Evolutionary conservation across 2,888 invertebrate species (phyloP).

Genomic region (Thereva nobilitata): DNA sequence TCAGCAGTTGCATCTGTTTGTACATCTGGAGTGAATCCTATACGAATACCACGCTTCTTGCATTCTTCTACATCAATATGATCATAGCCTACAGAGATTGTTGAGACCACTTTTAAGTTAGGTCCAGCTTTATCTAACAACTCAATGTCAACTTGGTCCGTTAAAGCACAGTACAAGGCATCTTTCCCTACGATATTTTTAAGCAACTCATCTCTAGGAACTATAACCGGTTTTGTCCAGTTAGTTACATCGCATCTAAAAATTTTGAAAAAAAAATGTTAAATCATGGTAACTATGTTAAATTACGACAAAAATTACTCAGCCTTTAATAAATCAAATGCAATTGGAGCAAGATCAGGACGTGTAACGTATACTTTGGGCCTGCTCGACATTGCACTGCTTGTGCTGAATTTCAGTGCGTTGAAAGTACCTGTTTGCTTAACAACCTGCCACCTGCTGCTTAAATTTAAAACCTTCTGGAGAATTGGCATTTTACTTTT

Average conservation of each 20-base stretch:
- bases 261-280: constrained; percentile 50
- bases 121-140: constrained; percentile 75
- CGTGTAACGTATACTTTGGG: constrained; percentile 67
- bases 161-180: constrained; percentile 79
- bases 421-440: not conserved
- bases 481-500: not conserved
- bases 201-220: constrained; percentile 72
- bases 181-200: constrained; percentile 72
- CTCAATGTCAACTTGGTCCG: constrained; percentile 81
- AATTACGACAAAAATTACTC: constrained; percentile 55
- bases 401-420: too few relatives aligned
- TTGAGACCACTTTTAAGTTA: constrained; percentile 78
- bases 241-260: constrained; percentile 61
- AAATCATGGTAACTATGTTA: not conserved
- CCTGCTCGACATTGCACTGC: constrained; percentile 4
- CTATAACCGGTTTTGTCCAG: constrained; percentile 66
- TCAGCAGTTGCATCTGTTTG: constrained; percentile 91
- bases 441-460: constrained; percentile 1
- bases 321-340: constrained; percentile 62
- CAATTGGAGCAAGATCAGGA: constrained; percentile 63
- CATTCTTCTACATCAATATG: constrained; percentile 83
- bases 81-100: constrained; percentile 82
- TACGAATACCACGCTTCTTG: constrained; percentile 70
- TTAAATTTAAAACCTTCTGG: constrained; percentile 1
- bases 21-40: constrained; percentile 89